phyloP scores from a whole-genome alignment of 2,888 invertebrate genomes.

The Axea sp. region DNA sequence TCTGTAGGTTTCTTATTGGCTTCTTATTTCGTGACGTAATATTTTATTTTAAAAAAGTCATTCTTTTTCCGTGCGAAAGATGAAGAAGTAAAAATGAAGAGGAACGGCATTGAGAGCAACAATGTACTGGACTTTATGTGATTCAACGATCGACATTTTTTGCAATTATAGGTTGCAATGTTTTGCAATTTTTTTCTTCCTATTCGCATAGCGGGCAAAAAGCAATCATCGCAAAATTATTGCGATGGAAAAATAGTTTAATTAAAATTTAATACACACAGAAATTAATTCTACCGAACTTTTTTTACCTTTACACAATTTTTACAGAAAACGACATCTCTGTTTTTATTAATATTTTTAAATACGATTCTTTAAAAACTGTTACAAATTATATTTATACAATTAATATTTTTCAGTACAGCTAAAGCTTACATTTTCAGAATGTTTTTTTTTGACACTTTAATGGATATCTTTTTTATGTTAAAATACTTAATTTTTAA shows the following conservation, averaged over 20 bases:
- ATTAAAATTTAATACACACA: slow-evolving; percentile 39
- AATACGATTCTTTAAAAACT: no score
- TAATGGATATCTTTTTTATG: no score
- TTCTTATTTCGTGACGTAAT: slow-evolving; percentile 41
- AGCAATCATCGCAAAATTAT: slow-evolving; percentile 48
- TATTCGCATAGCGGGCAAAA: slow-evolving; percentile 14
- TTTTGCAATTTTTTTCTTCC: slow-evolving; percentile 29
- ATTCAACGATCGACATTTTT: slow-evolving; percentile 49
- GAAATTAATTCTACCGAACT: no score
- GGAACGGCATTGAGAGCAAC: slow-evolving; percentile 25
- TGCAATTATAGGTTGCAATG: slow-evolving; percentile 40
- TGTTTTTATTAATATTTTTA: no score
- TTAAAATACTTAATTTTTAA: no score
- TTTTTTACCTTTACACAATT: no score
- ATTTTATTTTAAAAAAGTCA: slow-evolving; percentile 32
- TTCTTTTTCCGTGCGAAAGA: slow-evolving; percentile 33
- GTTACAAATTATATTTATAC: no score
- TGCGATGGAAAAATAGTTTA: slow-evolving; percentile 22
- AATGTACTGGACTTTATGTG: slow-evolving; percentile 46
- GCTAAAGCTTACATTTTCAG: no score
- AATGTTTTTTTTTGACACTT: no score
- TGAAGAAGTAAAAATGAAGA: slow-evolving; percentile 45
- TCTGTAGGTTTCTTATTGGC: slow-evolving; percentile 30
- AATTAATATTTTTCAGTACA: no score
- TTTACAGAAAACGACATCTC: no score